These are phyloP conservation scores for Dryocosmus kuriphilus DNA, from an alignment of 2,888 invertebrate species.

Conservation along the genomic window DNA sequence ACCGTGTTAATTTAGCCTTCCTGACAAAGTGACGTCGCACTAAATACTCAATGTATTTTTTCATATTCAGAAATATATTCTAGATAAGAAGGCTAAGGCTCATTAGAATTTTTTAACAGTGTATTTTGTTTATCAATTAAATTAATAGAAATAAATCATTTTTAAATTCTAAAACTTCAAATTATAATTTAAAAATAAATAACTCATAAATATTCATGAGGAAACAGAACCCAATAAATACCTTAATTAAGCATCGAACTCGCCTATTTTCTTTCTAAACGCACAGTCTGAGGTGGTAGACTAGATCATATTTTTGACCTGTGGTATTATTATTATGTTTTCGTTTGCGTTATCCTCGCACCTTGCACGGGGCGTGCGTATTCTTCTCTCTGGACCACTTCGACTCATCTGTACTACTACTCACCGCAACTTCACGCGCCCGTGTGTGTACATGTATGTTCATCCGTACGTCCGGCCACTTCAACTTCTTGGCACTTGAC, in stretches of 20 bases:
- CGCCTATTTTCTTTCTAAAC: constrained; percentile 38
- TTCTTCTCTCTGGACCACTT: constrained; percentile 55
- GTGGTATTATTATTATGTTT: constrained; percentile 67
- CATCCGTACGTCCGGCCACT: constrained; percentile 64
- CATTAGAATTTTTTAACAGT: too few species aligned
- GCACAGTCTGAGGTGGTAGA: not conserved
- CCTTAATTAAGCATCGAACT: constrained; percentile 49
- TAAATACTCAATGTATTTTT: too few species aligned
- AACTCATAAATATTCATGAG: not conserved
- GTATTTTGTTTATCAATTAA: too few species aligned
- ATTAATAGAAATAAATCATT: too few species aligned
- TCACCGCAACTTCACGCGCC: constrained; percentile 53
- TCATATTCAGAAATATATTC: too few species aligned
- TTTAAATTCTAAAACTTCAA: too few species aligned
- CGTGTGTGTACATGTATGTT: constrained; percentile 56
- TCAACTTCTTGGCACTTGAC: constrained; percentile 62
- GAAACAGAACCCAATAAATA: not conserved
- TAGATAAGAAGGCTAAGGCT: too few species aligned
- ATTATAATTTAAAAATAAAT: not conserved
- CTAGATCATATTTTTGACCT: constrained; percentile 63
- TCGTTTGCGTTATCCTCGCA: constrained; percentile 69
- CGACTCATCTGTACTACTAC: constrained; percentile 46
- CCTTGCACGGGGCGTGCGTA: constrained; percentile 66
- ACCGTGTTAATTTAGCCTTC: too few species aligned
- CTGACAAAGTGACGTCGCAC: too few species aligned